phyloP scores from a whole-genome alignment of 2,888 invertebrate species.

The Strigamia crassipes region DNA sequence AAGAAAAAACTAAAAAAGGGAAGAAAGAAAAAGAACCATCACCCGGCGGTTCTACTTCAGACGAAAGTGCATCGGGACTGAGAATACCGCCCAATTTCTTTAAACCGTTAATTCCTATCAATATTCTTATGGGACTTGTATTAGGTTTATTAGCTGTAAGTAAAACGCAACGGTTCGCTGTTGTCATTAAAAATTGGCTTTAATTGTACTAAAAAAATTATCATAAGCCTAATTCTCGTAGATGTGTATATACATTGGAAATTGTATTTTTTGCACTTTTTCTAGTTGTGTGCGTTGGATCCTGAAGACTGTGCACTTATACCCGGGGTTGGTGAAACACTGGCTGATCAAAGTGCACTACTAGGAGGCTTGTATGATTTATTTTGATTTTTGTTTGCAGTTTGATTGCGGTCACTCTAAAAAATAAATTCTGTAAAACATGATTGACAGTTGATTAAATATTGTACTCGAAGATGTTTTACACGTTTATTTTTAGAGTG shows the following conservation, averaged over 20 bases:
- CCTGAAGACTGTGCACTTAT: slow-evolving; percentile 33
- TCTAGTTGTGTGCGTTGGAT: slow-evolving; percentile 25
- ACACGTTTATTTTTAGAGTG: too few species aligned
- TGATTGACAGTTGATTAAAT: too few species aligned
- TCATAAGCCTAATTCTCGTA: not conserved
- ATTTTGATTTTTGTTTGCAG: not conserved
- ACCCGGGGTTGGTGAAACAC: not conserved
- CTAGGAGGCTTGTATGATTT: slow-evolving; percentile 4
- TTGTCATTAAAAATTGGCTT: not conserved
- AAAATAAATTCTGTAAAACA: too few species aligned
- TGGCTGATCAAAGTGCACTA: not conserved
- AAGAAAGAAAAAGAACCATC: not conserved
- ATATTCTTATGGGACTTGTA: not conserved
- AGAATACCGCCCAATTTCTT: not conserved
- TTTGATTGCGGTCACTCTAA: too few species aligned
- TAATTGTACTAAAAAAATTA: not conserved
- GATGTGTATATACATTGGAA: too few species aligned
- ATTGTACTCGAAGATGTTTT: too few species aligned
- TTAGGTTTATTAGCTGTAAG: not conserved
- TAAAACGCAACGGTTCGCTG: not conserved
- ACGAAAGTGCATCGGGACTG: not conserved
- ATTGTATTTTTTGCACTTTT: not conserved
- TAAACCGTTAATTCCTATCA: not conserved
- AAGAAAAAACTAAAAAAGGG: not conserved
- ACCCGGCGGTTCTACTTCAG: not conserved